These are phyloP conservation scores for Semnornis frantzii DNA, from an alignment of 2,113 vertebrate species.

Conservation along the genomic window DNA sequence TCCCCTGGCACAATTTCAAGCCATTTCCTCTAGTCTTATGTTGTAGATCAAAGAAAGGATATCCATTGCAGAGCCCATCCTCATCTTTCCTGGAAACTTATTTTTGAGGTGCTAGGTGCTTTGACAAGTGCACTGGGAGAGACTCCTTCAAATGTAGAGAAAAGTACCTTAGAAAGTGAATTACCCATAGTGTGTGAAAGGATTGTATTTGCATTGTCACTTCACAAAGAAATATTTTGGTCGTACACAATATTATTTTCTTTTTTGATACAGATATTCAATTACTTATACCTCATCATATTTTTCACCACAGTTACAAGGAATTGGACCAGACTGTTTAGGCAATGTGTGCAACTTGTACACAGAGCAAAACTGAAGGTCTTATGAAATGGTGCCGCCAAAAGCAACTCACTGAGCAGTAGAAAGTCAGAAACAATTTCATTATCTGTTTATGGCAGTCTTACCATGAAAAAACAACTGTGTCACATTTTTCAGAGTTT, in stretches of 20 bases:
- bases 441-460: constrained; percentile 55
- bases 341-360: not conserved
- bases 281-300: not conserved
- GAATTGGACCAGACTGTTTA: not conserved
- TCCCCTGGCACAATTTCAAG: too few species aligned
- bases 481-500: constrained; percentile 25
- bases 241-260: not conserved
- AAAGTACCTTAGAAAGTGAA: not conserved
- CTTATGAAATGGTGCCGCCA: not conserved
- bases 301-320: not conserved
- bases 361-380: constrained; percentile 12
- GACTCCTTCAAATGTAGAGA: not conserved
- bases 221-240: not conserved
- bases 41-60: not conserved
- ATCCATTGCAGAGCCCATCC: not conserved
- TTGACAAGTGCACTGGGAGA: not conserved
- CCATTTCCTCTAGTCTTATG: not conserved
- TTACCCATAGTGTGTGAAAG: not conserved
- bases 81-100: not conserved
- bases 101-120: not conserved
- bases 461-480: constrained; percentile 49
- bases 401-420: constrained; percentile 6
- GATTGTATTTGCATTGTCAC: not conserved
- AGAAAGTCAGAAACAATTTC: constrained; percentile 47
- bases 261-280: not conserved